Evolutionary conservation across 2,888 invertebrate species (phyloP).

Genomic region (Lumbricus terrestris): DNA sequence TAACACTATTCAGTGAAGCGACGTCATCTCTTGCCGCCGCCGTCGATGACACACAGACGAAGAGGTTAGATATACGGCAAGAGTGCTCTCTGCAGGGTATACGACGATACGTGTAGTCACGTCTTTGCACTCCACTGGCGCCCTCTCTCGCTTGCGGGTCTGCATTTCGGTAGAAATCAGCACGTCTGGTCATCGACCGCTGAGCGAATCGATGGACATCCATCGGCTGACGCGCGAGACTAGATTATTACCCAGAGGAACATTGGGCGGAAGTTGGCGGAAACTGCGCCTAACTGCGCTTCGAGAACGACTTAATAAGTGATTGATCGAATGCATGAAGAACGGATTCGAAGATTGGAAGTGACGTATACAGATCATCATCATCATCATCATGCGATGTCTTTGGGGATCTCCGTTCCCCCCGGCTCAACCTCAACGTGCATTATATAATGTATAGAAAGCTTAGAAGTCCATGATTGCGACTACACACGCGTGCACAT

Average conservation of each 20-base stretch:
- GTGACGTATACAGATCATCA: neutral
- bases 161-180: neutral
- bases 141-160: neutral
- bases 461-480: neutral
- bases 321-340: neutral
- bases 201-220: neutral
- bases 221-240: neutral
- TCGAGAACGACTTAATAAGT: conserved; percentile 3
- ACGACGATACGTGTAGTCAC: neutral
- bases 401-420: too few relatives aligned
- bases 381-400: neutral
- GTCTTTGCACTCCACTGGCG: neutral
- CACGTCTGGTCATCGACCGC: neutral
- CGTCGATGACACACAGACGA: neutral
- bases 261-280: neutral
- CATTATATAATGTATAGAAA: neutral
- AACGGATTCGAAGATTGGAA: neutral
- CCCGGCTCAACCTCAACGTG: too few relatives aligned
- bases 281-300: neutral
- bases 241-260: conserved; percentile 3
- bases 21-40: neutral
- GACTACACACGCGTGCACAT: too few relatives aligned
- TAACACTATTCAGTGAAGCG: neutral
- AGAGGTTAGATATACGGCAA: neutral
- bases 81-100: neutral